These are phyloP conservation scores for Scyliorhinus canicula DNA, from an alignment of 2,797 vertebrate genomes.

Conservation along the genomic window DNA sequence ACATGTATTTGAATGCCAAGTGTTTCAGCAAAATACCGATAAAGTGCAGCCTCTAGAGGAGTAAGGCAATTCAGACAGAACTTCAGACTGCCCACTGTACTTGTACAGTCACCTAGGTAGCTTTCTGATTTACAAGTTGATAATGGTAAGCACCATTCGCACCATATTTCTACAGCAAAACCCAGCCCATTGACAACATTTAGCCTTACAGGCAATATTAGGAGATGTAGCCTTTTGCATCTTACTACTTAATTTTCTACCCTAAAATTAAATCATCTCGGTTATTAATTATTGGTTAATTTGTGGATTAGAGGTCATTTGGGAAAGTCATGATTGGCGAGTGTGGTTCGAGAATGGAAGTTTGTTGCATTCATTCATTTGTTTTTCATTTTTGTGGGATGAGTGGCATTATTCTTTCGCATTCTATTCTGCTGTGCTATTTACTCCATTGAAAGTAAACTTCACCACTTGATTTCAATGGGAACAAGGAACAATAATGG, in stretches of 20 bases:
- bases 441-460: background rate
- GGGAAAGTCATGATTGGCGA: background rate
- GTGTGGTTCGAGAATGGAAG: no score
- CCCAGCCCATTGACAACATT: background rate
- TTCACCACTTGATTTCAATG: background rate
- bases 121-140: background rate
- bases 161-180: background rate
- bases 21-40: background rate
- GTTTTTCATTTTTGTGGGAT: background rate
- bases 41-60: no score
- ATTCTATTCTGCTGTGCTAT: background rate
- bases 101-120: background rate
- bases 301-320: background rate
- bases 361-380: background rate
- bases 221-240: background rate
- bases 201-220: background rate
- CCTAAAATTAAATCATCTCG: background rate
- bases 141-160: background rate
- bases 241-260: background rate
- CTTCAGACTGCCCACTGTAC: background rate
- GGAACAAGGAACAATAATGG: background rate
- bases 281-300: background rate
- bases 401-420: background rate
- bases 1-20: background rate
- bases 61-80: background rate